Percentiles rank a stretch among this genome's conserved stretches.
Conservation (phyloP, 2,888 invertebrate genomes). For the Papilio elwesi region DNA sequence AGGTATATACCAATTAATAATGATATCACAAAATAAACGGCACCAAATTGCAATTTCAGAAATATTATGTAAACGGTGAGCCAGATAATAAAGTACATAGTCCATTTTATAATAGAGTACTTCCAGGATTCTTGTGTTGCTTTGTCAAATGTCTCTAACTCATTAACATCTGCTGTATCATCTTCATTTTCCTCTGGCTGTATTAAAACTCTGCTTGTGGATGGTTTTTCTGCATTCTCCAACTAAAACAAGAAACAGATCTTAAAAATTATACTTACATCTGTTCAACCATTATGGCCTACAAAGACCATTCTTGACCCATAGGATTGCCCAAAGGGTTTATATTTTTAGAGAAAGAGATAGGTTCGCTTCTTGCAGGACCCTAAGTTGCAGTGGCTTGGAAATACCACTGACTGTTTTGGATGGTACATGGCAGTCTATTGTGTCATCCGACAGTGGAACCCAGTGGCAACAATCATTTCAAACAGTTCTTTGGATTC, state of each 20-base stretch:
- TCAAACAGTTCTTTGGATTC: too few species aligned
- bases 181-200: slow-evolving; percentile 57
- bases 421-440: too few species aligned
- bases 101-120: slow-evolving; percentile 66
- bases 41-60: slow-evolving; percentile 93
- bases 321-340: too few species aligned
- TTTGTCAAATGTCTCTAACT: slow-evolving; percentile 59
- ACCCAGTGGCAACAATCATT: too few species aligned
- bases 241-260: slow-evolving; percentile 53
- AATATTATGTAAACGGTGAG: slow-evolving; percentile 89
- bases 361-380: too few species aligned
- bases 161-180: slow-evolving; percentile 58
- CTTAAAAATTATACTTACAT: too few species aligned
- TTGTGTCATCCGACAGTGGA: too few species aligned
- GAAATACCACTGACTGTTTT: too few species aligned
- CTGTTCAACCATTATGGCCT: too few species aligned
- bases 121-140: slow-evolving; percentile 61
- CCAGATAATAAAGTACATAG: slow-evolving; percentile 89
- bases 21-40: slow-evolving; percentile 93
- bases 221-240: slow-evolving; percentile 58
- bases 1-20: slow-evolving; percentile 90
- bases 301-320: too few species aligned
- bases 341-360: too few species aligned
- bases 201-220: slow-evolving; percentile 41
- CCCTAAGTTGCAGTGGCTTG: too few species aligned